phyloP scores from a whole-genome alignment of 53 echinoderm and acorn worm genomes.

The Astropecten irregularis region DNA sequence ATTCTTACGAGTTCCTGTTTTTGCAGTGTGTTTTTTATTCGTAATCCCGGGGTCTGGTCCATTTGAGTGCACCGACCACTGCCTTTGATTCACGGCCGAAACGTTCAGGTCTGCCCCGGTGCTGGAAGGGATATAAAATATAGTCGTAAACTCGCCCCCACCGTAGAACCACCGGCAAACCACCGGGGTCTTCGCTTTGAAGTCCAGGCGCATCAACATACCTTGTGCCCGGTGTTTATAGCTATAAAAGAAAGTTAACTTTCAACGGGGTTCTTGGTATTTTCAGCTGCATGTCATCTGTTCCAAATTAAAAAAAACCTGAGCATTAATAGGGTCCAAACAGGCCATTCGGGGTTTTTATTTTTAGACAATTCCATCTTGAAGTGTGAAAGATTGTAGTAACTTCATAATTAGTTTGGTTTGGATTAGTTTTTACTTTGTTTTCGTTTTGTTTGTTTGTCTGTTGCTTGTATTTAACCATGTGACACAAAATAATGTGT shows the following conservation, averaged over 20 bases:
- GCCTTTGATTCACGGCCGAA: slow-evolving; percentile 37
- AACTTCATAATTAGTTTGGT: neutral
- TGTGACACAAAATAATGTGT: too few relatives aligned
- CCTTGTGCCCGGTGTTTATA: slow-evolving; percentile 15
- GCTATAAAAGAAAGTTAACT: slow-evolving; percentile 32
- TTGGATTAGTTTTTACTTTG: neutral
- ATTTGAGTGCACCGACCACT: slow-evolving; percentile 3
- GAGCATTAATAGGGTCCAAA: neutral
- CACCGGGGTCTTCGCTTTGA: slow-evolving; percentile 27
- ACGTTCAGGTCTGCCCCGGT: slow-evolving; percentile 40
- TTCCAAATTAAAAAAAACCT: slow-evolving; percentile 19
- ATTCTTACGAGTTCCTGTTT: neutral
- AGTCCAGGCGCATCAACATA: neutral
- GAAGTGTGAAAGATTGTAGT: neutral
- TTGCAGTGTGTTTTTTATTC: neutral
- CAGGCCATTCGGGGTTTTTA: neutral
- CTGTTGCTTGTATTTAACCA: neutral
- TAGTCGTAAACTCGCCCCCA: neutral
- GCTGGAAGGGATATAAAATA: slow-evolving; percentile 28
- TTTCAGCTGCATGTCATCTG: slow-evolving; percentile 18
- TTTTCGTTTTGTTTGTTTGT: neutral
- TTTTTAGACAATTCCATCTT: neutral
- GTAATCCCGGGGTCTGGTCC: slow-evolving; percentile 4
- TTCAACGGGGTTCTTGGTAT: neutral
- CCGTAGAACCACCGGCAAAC: too few relatives aligned